These are phyloP conservation scores for Dicerorhinus sumatrensis DNA, from an alignment of 2,113 vertebrate species.

Conservation along the genomic window DNA sequence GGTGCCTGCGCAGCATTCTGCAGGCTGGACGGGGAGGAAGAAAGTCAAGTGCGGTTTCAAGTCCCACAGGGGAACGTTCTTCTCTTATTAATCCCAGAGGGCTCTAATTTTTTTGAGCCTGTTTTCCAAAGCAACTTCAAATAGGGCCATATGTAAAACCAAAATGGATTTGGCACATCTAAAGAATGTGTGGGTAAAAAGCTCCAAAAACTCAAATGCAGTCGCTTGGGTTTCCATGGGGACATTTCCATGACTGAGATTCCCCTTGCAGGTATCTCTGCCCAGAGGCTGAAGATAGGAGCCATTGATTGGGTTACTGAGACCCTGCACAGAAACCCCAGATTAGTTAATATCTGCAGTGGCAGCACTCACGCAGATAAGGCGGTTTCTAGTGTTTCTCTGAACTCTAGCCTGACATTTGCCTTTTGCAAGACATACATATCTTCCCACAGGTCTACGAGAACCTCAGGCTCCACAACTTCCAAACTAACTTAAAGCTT, in stretches of 20 bases:
- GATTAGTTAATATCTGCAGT: rapidly evolving
- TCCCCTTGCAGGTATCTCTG: background rate
- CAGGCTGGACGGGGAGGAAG: no score
- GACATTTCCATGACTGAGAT: background rate
- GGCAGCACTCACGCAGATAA: rapidly evolving
- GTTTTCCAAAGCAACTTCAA: constrained; percentile 24
- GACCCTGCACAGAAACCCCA: background rate
- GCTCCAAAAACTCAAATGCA: background rate
- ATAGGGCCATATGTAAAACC: constrained; percentile 20
- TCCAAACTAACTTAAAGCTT: background rate
- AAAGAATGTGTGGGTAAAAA: constrained; percentile 30
- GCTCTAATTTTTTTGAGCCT: background rate
- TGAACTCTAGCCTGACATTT: no score
- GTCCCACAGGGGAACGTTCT: rapidly evolving
- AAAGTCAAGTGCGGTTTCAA: background rate
- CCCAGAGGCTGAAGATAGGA: background rate
- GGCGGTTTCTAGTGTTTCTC: rapidly evolving
- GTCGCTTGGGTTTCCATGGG: constrained; percentile 15
- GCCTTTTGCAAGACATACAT: background rate
- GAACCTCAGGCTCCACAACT: background rate
- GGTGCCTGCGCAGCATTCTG: background rate
- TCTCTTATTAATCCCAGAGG: background rate
- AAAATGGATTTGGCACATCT: constrained; percentile 58
- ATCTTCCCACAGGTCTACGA: background rate
- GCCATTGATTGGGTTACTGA: no score